phyloP scores from a whole-genome alignment of 2,113 vertebrate species.

The Bubalus kerabau region DNA sequence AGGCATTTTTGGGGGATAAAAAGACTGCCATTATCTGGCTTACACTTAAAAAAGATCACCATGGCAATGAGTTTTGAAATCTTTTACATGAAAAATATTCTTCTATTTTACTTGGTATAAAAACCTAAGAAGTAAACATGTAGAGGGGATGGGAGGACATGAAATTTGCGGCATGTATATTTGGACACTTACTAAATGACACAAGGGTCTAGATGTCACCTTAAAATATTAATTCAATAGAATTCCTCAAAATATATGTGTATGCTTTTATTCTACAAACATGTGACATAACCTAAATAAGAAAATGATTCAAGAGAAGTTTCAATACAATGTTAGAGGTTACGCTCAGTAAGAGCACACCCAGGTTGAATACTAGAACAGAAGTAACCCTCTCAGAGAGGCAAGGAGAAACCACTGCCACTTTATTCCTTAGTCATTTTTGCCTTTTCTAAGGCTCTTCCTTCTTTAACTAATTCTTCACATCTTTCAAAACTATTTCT shows the following conservation, averaged over 20 bases:
- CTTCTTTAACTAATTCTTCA: not conserved
- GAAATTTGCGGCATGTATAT: not conserved
- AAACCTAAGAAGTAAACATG: not conserved
- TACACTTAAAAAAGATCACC: not conserved
- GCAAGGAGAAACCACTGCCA: not conserved
- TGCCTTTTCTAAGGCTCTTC: not conserved
- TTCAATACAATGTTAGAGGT: not conserved
- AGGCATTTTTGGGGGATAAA: rapidly evolving
- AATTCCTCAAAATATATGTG: not conserved
- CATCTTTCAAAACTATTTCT: not conserved
- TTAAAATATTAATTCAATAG: not conserved
- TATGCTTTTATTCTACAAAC: not conserved
- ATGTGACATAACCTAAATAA: not conserved
- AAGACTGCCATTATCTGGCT: not conserved
- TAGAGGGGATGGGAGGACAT: not conserved
- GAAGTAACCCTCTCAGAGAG: not conserved
- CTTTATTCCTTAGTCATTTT: not conserved
- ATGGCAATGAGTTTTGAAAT: not conserved
- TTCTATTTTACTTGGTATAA: not conserved
- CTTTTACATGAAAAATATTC: not conserved
- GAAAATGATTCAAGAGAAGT: not conserved
- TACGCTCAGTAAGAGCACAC: not conserved
- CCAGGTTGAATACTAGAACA: too few species aligned
- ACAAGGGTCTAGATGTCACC: not conserved
- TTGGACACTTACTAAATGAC: not conserved